A percentile compares a stretch with the other conserved stretches of the same genome.
Conservation (phyloP, 2,888 invertebrate genomes). For the Myathropa florea region DNA sequence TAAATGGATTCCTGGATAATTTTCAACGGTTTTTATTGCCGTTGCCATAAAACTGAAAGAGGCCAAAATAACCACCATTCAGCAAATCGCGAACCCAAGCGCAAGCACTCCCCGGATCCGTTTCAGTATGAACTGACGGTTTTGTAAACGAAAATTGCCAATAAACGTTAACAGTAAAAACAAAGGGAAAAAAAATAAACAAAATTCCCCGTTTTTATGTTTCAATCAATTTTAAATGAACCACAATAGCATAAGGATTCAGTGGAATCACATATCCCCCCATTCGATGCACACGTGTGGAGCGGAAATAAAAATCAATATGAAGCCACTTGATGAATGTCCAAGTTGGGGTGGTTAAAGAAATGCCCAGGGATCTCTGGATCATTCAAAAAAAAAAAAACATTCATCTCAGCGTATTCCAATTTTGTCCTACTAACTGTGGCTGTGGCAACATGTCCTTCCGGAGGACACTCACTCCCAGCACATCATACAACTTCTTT, state of each 20-base stretch:
- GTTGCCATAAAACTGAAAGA: conserved; percentile 38
- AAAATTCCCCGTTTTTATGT: conserved; percentile 49
- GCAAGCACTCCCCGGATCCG: not conserved
- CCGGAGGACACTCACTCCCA: not conserved
- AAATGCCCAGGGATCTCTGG: not conserved
- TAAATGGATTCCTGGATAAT: conserved; percentile 56
- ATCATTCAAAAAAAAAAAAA: not conserved
- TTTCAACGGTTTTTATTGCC: conserved; percentile 55
- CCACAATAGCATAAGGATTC: conserved; percentile 54
- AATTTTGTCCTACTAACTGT: conserved; percentile 14
- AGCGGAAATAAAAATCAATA: conserved; percentile 5
- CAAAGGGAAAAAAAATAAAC: conserved; percentile 2
- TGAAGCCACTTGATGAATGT: conserved; percentile 51
- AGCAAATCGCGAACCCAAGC: not conserved
- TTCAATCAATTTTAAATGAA: conserved; percentile 66
- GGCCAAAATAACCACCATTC: not conserved
- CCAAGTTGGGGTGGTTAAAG: not conserved
- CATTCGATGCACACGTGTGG: not conserved
- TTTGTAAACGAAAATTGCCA: conserved; percentile 54
- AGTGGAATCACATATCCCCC: not conserved
- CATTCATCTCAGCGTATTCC: conserved; percentile 10
- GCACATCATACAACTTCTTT: not conserved
- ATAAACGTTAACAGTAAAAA: conserved; percentile 44
- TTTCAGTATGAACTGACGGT: not conserved
- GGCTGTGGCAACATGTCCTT: not conserved